Evolutionary conservation across 1,140 invertebrate genomes (phyloP), one percentile per base, ranked within the genome.

Genomic region (Dendroctonus ponderosae): DNA sequence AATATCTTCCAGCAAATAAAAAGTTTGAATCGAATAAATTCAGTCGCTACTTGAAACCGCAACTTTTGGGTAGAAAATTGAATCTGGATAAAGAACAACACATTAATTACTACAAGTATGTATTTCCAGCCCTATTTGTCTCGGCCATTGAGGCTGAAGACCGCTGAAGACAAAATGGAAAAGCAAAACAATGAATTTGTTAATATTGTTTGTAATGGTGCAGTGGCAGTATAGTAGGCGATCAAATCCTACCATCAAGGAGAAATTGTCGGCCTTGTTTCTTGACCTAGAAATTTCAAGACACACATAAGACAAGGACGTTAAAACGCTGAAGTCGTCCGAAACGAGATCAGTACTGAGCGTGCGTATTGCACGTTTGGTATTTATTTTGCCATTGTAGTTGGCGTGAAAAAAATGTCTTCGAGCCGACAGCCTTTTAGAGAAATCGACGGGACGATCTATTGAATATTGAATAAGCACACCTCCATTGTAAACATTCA

Each of bases 241-340:
- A 38, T 44, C 42, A 14, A 58, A 44, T 53, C 40, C 56, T 62
- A 68, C 62, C 62, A 52, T 11, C 53, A 69, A 74, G 74, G 76
- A 77, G 76, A 77, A 77, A 77, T 75, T 77, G 71, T 71, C 74
- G 75, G 70, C 76, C 76, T 77, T 77, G 76, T 76, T 77, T 74
- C 74, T 75, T 77, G 75, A 77, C 76, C 76, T 76, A 77, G 74
- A 77, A 77, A 77, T 71, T 71, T 66, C 66, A 70, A 76, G 73
- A 71, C 75, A 76, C 70, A 76, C 73, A 74, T 75, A 74, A 67
- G 67, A 66, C 73, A 76, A 75, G 74, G 74, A 70, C 74, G 74
- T 53, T 53, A 53, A 53, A 53, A 14, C 26, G 51, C 51, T 37
- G 53, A 56, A 26, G 53, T 26, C 15, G 71, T 56, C 61, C 69